phyloP scores from a whole-genome alignment of 2,797 vertebrate genomes.

The Micropoecilia bifurca region DNA sequence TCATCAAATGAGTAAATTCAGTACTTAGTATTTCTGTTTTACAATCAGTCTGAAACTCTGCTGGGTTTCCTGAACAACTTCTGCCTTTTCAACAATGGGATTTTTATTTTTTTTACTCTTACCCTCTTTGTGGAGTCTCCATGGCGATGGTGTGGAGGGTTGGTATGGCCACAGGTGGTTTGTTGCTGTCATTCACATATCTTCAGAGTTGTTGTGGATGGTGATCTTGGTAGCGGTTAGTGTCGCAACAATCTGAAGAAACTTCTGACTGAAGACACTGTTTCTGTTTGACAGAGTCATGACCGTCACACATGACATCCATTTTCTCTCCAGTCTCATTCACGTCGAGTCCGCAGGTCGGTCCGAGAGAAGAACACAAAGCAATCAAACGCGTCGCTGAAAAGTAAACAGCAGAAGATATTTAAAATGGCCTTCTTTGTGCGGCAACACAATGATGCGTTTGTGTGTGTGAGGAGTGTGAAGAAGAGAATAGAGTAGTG shows the following conservation, averaged over 20 bases:
- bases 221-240: neutral
- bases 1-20: neutral
- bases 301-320: neutral
- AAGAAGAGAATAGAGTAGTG: conserved; percentile 49
- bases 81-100: neutral
- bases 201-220: neutral
- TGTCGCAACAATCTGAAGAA: neutral
- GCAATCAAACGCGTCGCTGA: conserved; percentile 46
- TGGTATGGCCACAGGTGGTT: neutral
- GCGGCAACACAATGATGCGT: conserved; percentile 52
- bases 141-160: neutral
- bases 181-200: neutral
- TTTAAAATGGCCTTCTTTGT: conserved; percentile 57
- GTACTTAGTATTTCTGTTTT: neutral
- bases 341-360: neutral
- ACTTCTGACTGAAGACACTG: neutral
- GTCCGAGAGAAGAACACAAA: conserved; percentile 41
- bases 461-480: conserved; percentile 62
- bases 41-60: neutral
- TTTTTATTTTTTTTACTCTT: neutral
- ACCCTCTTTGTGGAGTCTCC: neutral
- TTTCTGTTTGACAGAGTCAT: neutral
- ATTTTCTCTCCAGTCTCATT: conserved; percentile 20
- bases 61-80: neutral
- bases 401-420: conserved; percentile 63